phyloP scores from a whole-genome alignment of 2,797 vertebrate genomes.

The Chloroceryle amazona region DNA sequence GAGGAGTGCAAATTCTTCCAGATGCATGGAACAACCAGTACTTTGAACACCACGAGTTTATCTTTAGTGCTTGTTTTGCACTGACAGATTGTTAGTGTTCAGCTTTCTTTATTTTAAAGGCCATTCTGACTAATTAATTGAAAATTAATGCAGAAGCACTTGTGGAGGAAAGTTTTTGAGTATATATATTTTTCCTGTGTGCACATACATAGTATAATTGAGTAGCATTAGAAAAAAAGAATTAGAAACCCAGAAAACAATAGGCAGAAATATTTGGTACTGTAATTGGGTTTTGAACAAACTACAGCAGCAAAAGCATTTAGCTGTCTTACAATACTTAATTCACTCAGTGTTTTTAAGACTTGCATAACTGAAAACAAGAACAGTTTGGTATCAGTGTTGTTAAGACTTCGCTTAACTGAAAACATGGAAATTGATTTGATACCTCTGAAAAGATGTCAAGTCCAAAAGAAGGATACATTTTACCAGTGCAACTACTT shows the following conservation, averaged over 20 bases:
- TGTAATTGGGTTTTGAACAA: neutral
- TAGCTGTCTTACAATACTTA: neutral
- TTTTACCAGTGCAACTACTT: neutral
- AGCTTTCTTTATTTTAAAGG: constrained; percentile 17
- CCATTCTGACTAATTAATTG: neutral
- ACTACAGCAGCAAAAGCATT: neutral
- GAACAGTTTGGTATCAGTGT: neutral
- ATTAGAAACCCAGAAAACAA: neutral
- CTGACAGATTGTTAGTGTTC: constrained; percentile 6
- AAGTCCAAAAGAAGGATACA: neutral
- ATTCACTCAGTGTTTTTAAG: neutral
- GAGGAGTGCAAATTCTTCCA: constrained; percentile 12
- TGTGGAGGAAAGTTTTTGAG: neutral
- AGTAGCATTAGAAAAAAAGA: neutral
- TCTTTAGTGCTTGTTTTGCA: constrained; percentile 35
- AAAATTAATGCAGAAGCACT: constrained; percentile 22
- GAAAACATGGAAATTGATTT: neutral
- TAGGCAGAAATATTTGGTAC: neutral
- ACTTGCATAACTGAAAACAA: neutral
- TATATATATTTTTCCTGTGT: neutral
- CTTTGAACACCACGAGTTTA: constrained; percentile 15
- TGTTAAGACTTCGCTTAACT: neutral
- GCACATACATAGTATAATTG: neutral
- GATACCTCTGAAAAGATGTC: neutral
- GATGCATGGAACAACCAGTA: neutral